Evolutionary conservation across 2,888 invertebrate species (phyloP).

Genomic region (Papilio demoleus): DNA sequence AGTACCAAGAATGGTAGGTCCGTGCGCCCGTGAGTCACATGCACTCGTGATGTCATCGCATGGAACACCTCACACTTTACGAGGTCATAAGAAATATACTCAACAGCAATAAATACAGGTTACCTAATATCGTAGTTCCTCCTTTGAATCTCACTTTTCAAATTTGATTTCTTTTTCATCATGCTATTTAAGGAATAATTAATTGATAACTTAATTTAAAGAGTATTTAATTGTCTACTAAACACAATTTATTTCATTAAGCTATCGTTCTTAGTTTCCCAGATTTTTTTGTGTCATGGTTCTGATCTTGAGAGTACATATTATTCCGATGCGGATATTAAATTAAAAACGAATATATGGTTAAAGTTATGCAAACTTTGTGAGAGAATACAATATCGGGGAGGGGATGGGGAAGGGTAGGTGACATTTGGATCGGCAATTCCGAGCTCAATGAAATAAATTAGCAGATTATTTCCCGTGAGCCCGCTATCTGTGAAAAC

Average conservation of each 20-base stretch:
- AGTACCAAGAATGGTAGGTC: conserved; percentile 15
- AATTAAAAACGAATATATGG: not conserved
- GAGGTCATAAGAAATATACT: no score
- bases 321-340: not conserved
- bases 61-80: not conserved
- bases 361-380: conserved; percentile 25
- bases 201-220: no score
- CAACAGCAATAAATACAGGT: no score
- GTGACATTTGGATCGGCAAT: conserved; percentile 11
- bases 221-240: no score
- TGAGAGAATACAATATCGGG: not conserved
- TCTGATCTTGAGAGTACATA: no score
- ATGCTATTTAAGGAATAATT: no score
- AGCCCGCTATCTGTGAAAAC: conserved; percentile 13
- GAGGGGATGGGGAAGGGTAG: not conserved
- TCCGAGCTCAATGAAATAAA: conserved; percentile 8
- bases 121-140: no score
- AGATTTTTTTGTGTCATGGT: no score
- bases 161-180: no score
- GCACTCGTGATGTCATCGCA: conserved; percentile 12
- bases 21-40: conserved; percentile 8
- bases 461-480: not conserved
- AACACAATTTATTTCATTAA: no score
- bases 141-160: no score
- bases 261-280: no score